Base-by-base conservation (phyloP, 1,140 invertebrate genomes). In the Drosophila takahashii region DNA sequence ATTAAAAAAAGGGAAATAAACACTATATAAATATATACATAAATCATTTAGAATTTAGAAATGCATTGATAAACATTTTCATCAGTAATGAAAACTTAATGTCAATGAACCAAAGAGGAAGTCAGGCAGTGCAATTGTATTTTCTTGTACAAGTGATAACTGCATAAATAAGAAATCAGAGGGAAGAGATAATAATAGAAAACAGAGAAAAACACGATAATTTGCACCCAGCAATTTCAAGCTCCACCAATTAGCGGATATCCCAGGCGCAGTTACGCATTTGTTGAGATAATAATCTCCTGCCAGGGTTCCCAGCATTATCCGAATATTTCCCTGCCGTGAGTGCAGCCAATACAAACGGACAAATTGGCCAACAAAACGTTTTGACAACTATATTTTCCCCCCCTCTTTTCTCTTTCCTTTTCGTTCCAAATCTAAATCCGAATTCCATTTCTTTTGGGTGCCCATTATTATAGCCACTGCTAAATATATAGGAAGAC, bases 401-500 rank as follows among this genome's bases (percentile, higher is more conserved):
- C 22, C 22, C 22, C 22, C 11, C 32, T 34, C 8, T 39, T 34
- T 39, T 54, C 37, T 6, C 11, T 39, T 44, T 29, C 11, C 32
- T 45, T 45, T 16, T n/a, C 29, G 16, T 22, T 62, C 36, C 27
- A 13, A 57, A 53, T 13, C 16, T 34, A 29, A 57, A 36, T 9
- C 51, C 27, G n/a, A 47, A 57, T 69, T 34, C 32, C 22, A 29
- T 52, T 66, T 65, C 42, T 45, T 45, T 54, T 67, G 42, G 42
- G 13, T 65, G 59, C 16, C 11, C 53, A 52, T 37, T 50, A 52
- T 37, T 50, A 34, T 4, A 7, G 11, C 13, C 26, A 34, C 22
- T 15, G 64, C 37, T 65, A 75, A 75, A 47, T 36, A 75, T 29
- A 75, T 47, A 77, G 73, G 73, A 77, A 77, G 62, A 11, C 22